These are phyloP conservation scores for Sciaenops ocellatus DNA, from an alignment of 2,797 vertebrate species.

Conservation along the genomic window DNA sequence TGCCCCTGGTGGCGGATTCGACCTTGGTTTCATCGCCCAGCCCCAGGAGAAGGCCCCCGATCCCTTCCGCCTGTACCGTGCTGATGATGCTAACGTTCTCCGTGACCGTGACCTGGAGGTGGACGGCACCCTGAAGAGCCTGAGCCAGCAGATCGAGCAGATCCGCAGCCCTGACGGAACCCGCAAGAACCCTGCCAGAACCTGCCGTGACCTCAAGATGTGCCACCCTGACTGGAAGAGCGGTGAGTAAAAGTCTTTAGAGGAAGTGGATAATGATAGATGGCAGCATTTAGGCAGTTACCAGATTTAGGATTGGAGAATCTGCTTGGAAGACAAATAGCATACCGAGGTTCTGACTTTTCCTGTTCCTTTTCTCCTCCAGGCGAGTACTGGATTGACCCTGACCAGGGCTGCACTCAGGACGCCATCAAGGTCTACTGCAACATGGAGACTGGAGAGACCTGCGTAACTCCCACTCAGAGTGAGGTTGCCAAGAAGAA, in stretches of 20 bases:
- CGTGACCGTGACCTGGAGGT: conserved; percentile 97
- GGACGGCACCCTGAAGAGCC: conserved; percentile 97
- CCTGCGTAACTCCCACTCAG: conserved; percentile 90
- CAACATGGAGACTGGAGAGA: conserved; percentile 97
- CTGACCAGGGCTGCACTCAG: conserved; percentile 97
- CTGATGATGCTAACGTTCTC: conserved; percentile 96
- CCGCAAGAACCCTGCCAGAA: conserved; percentile 97
- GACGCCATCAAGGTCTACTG: conserved; percentile 98
- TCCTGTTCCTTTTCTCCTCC: conserved; percentile 19
- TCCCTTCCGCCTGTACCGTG: conserved; percentile 92
- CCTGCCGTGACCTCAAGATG: conserved; percentile 99
- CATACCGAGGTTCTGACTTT: not conserved
- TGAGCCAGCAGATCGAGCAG: conserved; percentile 98
- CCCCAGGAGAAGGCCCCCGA: conserved; percentile 95
- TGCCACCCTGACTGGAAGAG: conserved; percentile 99
- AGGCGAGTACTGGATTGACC: conserved; percentile 99
- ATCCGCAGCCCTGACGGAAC: conserved; percentile 98
- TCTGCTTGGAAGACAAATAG: not conserved
- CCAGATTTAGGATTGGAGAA: not conserved
- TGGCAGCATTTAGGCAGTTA: not conserved
- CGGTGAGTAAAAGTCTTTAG: conserved; percentile 81
- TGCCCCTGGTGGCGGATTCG: conserved; percentile 93
- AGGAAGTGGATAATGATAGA: not conserved
- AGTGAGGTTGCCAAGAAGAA: conserved; percentile 90
- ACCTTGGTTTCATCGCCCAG: conserved; percentile 95